These are phyloP conservation scores for Tromatobia lineatoria DNA, from an alignment of 2,888 invertebrate genomes.

Conservation along the genomic window DNA sequence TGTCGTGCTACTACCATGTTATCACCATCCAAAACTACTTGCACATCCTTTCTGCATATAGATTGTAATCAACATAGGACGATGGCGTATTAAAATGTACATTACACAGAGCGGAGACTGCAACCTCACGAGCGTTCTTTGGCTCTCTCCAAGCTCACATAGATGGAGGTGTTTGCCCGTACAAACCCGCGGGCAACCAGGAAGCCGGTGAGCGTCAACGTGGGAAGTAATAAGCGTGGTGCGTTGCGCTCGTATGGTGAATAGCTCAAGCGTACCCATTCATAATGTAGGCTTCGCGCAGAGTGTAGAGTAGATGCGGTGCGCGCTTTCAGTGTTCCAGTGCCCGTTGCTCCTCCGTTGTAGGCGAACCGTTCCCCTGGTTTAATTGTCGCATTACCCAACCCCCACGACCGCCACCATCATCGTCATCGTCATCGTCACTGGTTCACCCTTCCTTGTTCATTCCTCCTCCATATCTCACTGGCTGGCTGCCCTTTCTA, in stretches of 20 bases:
- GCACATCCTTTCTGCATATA: background rate
- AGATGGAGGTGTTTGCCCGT: conserved; percentile 42
- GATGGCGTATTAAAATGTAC: conserved; percentile 9
- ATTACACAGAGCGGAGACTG: background rate
- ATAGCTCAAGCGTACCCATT: conserved; percentile 46
- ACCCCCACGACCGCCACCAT: conserved; percentile 54
- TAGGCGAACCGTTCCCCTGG: conserved; percentile 58
- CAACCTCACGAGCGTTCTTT: background rate
- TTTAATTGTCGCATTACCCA: conserved; percentile 71
- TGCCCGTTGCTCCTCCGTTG: conserved; percentile 23
- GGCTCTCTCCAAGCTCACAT: background rate
- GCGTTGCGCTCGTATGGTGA: conserved; percentile 24
- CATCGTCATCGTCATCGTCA: conserved; percentile 42
- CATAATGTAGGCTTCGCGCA: conserved; percentile 40
- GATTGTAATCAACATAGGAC: conserved; percentile 1
- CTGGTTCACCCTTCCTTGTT: conserved; percentile 51
- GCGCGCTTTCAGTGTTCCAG: conserved; percentile 26
- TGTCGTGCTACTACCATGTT: too few relatives aligned
- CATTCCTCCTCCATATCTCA: conserved; percentile 60
- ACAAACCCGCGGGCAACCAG: conserved; percentile 14
- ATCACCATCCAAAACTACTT: background rate
- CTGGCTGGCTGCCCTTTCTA: conserved; percentile 70
- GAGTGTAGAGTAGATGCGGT: conserved; percentile 41
- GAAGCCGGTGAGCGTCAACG: conserved; percentile 40
- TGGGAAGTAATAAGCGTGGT: conserved; percentile 57